Base-by-base conservation (phyloP, 2,113 vertebrate genomes). In the Apteryx owenii region DNA sequence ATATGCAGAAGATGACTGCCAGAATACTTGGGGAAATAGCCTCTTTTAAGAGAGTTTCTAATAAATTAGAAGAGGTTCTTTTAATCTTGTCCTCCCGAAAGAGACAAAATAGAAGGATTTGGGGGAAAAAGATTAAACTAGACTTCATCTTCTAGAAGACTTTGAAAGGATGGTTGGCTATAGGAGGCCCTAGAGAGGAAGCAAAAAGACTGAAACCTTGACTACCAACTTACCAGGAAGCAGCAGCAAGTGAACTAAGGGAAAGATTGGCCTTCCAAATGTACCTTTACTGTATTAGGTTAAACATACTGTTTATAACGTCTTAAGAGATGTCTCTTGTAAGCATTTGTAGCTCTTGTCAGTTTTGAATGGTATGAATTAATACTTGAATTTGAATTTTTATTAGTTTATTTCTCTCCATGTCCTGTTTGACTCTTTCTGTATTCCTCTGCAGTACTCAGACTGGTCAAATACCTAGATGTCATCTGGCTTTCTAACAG, bases 271-370 rank as follows among this genome's bases (percentile, higher is more conserved):
- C 46, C 17, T 48, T 19, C 46, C 46, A 19, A 48, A 16, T 65
- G 19, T 1, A 72, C 54, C 42, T 22, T 12, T 54, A 28, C 42
- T 4, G 16, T 26, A 51, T 40, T 60, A 77, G 0, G 1, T 40
- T 50, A 54, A n/a, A 2, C 16, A 40, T 51, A 38, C 3, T 11
- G 69, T 81, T 64, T 0, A 48, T 76, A 68, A 36, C 31, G 9
- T 25, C 4, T 33, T 33, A 21, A 23, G 29, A 56, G 8, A 44
- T 58, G 38, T 58, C 21, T 70, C 58, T 62, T 64, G 20, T 18
- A 65, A 90, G 13, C 6, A 79, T 68, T 65, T 48, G 26, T 42
- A 78, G 15, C 8, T 19, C 5, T 58, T 53, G 1, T n/a, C 1
- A 9, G 40, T 58, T 71, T 77, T 48, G 3, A 84, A 61, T 16